Evolutionary conservation across 2,797 vertebrate genomes (phyloP).

Genomic region (Bufotes viridis): DNA sequence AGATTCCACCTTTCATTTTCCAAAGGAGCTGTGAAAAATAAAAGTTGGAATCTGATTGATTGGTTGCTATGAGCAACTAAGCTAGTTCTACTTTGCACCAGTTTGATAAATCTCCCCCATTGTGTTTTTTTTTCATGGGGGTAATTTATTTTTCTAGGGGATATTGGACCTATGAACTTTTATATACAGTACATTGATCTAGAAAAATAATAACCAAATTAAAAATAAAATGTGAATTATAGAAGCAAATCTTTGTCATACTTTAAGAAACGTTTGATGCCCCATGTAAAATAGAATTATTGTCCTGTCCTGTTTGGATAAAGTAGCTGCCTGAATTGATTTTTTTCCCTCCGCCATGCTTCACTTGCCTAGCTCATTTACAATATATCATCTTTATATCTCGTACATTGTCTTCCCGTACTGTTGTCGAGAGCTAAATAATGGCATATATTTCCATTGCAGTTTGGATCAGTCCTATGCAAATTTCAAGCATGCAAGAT

Average conservation of each 20-base stretch:
- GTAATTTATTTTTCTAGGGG: not conserved
- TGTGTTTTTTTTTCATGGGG: not conserved
- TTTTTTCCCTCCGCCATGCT: slow-evolving; percentile 43
- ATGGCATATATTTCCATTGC: slow-evolving; percentile 55
- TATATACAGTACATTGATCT: not conserved
- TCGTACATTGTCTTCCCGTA: slow-evolving; percentile 49
- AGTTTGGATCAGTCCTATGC: slow-evolving; percentile 56
- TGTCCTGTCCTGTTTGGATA: slow-evolving; percentile 21
- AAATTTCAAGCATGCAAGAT: slow-evolving; percentile 59
- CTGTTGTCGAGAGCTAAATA: slow-evolving; percentile 52
- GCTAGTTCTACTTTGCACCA: no score
- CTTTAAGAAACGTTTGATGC: not conserved
- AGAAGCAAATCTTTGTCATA: not conserved
- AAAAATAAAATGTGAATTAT: not conserved
- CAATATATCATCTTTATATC: slow-evolving; percentile 62
- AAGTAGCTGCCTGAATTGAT: slow-evolving; percentile 42
- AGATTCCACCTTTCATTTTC: no score
- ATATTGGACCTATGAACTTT: not conserved
- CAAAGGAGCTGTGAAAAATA: no score
- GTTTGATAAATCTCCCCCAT: no score
- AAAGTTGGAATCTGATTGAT: no score
- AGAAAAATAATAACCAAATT: not conserved
- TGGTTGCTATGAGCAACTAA: no score
- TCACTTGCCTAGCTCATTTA: slow-evolving; percentile 60
- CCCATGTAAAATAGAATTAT: slow-evolving; percentile 35